Conservation (phyloP, 2,113 vertebrate species). For the Apodemus sylvaticus region DNA sequence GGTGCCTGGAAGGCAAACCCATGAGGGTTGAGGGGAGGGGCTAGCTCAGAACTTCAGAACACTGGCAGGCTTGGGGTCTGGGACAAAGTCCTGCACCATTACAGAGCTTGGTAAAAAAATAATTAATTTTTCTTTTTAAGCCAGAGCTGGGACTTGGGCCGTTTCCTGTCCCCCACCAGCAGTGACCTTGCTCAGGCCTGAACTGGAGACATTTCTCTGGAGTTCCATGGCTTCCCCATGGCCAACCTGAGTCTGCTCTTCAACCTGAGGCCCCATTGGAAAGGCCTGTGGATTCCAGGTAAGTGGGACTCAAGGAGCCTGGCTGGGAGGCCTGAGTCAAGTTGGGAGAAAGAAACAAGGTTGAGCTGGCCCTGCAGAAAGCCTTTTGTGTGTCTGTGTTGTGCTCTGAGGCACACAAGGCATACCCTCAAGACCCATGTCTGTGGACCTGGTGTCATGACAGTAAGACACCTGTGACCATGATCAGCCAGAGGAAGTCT, state of each 20-base stretch:
- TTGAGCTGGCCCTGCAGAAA: not conserved
- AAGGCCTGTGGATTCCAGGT: constrained; percentile 55
- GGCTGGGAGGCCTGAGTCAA: not conserved
- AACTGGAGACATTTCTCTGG: not conserved
- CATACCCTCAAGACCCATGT: rapidly evolving
- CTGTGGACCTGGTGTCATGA: not conserved
- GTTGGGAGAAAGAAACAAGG: not conserved
- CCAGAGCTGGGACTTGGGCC: constrained; percentile 64
- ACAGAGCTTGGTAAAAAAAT: constrained; percentile 72
- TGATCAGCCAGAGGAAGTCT: not conserved
- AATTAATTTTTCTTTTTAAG: constrained; percentile 69
- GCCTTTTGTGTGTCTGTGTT: not conserved
- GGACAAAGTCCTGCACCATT: constrained; percentile 75
- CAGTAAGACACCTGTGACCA: not conserved
- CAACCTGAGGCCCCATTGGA: not conserved
- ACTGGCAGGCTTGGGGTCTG: not conserved
- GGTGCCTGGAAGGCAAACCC: not conserved
- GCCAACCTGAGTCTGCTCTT: constrained; percentile 43
- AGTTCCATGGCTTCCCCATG: constrained; percentile 42
- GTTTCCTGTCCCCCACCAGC: constrained; percentile 21
- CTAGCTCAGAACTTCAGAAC: not conserved
- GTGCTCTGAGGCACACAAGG: not conserved
- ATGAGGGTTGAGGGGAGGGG: not conserved
- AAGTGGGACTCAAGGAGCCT: not conserved
- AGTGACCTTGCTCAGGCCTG: not conserved